Evolutionary conservation across 2,888 invertebrate genomes (phyloP).

Genomic region (Scaptomyza caliginosa): DNA sequence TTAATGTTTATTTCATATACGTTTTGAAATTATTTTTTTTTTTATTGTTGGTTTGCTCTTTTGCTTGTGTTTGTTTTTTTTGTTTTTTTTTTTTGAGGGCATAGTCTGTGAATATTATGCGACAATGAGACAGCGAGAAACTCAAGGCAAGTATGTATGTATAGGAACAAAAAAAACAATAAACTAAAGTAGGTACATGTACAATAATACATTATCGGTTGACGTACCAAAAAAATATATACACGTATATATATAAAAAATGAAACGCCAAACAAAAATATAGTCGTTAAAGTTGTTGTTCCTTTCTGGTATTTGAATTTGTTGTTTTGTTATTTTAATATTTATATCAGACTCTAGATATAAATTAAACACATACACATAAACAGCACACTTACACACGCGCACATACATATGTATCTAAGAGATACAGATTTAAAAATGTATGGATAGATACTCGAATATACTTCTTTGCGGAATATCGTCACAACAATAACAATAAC

Average conservation of each 20-base stretch:
- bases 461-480: conserved; percentile 61
- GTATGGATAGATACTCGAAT: conserved; percentile 55
- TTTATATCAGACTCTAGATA: conserved; percentile 77
- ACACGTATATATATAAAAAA: background rate
- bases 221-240: conserved; percentile 60
- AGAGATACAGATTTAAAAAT: conserved; percentile 44
- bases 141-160: conserved; percentile 44
- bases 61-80: conserved; percentile 20
- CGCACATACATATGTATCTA: conserved; percentile 12
- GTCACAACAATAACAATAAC: conserved; percentile 67
- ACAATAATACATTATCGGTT: conserved; percentile 62
- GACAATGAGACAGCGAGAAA: conserved; percentile 41
- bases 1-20: conserved; percentile 43
- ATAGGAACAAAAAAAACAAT: conserved; percentile 21
- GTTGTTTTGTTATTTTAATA: conserved; percentile 60
- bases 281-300: conserved; percentile 55
- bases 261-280: conserved; percentile 48
- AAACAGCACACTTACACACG: conserved; percentile 39
- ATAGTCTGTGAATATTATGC: conserved; percentile 29
- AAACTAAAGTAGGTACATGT: conserved; percentile 39
- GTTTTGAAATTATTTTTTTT: conserved; percentile 23
- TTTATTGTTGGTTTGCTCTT: conserved; percentile 23
- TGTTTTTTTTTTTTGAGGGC: conserved; percentile 50
- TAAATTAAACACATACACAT: conserved; percentile 76
- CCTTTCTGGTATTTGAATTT: conserved; percentile 47